Conservation (phyloP, 2,888 invertebrate species). For the Protodeltote pygarga region DNA sequence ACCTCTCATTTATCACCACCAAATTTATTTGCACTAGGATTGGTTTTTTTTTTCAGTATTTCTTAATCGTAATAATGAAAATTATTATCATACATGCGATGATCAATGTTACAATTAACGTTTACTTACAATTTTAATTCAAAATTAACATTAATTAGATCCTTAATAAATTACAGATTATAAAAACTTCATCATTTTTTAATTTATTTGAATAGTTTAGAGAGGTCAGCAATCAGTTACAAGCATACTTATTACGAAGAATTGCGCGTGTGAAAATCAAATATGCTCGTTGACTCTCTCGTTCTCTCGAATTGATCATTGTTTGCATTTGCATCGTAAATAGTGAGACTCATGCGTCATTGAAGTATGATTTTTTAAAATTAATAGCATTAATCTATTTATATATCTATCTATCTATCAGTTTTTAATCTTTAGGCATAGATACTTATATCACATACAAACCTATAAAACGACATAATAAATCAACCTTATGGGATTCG, state of each 20-base stretch:
- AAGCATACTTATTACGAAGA: conserved; percentile 23
- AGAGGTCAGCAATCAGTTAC: conserved; percentile 16
- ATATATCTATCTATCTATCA: too few species aligned
- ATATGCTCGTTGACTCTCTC: conserved; percentile 45
- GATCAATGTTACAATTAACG: too few species aligned
- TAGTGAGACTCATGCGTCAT: conserved; percentile 35
- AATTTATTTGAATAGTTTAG: conserved; percentile 6
- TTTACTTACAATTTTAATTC: too few species aligned
- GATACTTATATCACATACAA: too few species aligned
- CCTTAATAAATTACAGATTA: too few species aligned
- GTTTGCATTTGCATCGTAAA: conserved; percentile 48
- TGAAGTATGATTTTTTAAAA: conserved; percentile 5
- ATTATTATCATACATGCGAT: background rate
- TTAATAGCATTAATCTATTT: too few species aligned
- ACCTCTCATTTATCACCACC: conserved; percentile 41
- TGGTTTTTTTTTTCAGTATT: conserved; percentile 20
- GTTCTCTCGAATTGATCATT: conserved; percentile 47
- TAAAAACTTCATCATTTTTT: too few species aligned
- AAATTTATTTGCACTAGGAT: conserved; percentile 31
- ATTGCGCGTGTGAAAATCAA: conserved; percentile 57
- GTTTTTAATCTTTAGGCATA: too few species aligned
- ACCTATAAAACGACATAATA: too few species aligned
- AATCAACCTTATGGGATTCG: too few species aligned
- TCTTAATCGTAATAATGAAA: conserved; percentile 3
- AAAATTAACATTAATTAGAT: too few species aligned